Base-by-base conservation (phyloP, 2,888 invertebrate genomes). In the Emmelina monodactyla region DNA sequence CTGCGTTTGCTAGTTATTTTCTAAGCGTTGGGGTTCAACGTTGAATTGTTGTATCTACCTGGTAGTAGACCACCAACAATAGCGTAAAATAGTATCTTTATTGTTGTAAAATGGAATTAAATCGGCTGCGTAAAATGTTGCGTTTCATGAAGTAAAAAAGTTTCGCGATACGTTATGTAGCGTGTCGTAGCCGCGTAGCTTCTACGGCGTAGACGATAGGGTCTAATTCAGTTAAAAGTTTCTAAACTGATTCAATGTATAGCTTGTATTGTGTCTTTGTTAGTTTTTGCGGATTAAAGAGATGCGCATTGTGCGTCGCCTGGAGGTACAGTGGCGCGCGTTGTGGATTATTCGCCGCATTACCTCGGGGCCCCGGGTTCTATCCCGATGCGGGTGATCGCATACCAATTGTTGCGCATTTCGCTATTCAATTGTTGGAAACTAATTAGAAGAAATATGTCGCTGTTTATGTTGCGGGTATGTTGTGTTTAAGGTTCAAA, bases 101-200 rank as follows among this genome's bases (percentile, higher is more conserved):
- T 73, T 72, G 69, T 68, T 62, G 58, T 44, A 53, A 71, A 73
- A 73, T 75, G 65, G 70, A 62, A 72, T 73, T 75, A 72, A 70
- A 71, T 61, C 54, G 57, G 43, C 46, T 51, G 58, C 49, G 51
- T 59, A 62, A 57, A 57, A 61, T 49, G 52, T 55, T 49, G 48
- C 53, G 43, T 58, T 56, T 56, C 53, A 50, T 48, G 11, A n/a
- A 4, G 25, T 25, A 25, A 25, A 25, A 47, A 32, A 32, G 11
- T 7, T 4, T 28, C 15, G 19, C 32, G 34, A 31, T n/a, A 4
- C 9, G 25, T n/a, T n/a, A n/a, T n/a, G 11, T 10, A 7, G 25
- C 25, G 25, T 25, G 25, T 25, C 19, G 19, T 19, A 19, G 19
- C 9, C 19, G 5, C 5, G 9, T 19, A 19, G 11, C 25, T 10